Conservation (phyloP, 2,888 invertebrate genomes). For the Trachelus tabidus region DNA sequence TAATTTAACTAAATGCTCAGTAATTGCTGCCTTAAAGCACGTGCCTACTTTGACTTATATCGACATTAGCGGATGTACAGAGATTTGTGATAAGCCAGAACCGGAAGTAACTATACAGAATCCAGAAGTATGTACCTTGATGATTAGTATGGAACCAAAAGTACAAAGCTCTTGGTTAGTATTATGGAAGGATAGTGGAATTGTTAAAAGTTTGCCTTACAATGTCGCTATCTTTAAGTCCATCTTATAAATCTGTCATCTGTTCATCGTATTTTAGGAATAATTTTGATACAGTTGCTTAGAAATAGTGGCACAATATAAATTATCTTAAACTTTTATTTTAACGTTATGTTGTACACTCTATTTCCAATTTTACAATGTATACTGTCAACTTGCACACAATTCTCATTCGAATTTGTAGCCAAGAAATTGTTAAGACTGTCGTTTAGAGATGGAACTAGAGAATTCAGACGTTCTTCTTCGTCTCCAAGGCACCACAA, state of each 20-base stretch:
- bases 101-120: conserved; percentile 35
- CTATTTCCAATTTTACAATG: conserved; percentile 83
- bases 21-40: conserved; percentile 43
- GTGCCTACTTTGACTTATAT: conserved; percentile 52
- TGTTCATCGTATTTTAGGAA: conserved; percentile 10
- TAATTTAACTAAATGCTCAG: conserved; percentile 41
- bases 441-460: conserved; percentile 69
- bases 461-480: conserved; percentile 66
- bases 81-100: conserved; percentile 43
- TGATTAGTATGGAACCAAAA: conserved; percentile 44
- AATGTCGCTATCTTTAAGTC: conserved; percentile 53
- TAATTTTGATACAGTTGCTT: not conserved
- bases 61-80: conserved; percentile 50
- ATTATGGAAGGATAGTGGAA: conserved; percentile 50
- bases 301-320: not conserved
- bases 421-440: conserved; percentile 60
- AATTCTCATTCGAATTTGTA: conserved; percentile 63
- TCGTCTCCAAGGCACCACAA: conserved; percentile 82
- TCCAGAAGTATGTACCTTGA: conserved; percentile 51
- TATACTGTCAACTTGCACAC: conserved; percentile 69
- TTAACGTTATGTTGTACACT: conserved; percentile 71
- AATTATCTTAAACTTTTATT: conserved; percentile 38
- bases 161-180: conserved; percentile 48
- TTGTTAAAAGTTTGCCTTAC: conserved; percentile 42
- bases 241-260: conserved; percentile 5